Base-by-base conservation (phyloP, 2,888 invertebrate species). In the Ichneumon xanthorius region DNA sequence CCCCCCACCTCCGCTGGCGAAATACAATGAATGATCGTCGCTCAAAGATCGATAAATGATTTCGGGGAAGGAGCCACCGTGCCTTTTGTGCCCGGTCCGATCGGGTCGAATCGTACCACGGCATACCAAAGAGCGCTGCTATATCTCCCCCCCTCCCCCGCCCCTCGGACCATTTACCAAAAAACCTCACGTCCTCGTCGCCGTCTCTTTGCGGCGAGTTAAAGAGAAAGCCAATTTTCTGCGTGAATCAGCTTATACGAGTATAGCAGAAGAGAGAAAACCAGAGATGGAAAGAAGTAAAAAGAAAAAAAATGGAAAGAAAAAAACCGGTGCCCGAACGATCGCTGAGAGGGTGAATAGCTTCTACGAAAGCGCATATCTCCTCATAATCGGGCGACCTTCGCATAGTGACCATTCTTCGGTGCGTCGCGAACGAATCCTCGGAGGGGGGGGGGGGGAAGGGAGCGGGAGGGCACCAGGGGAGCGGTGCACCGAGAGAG, bases 401-500 rank as follows among this genome's bases (percentile, higher is more conserved):
- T 93, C 93, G 92, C 93, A 93, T 93, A 93, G 92, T 91, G 91
- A 89, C 90, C 93, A 91, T 93, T 93, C 93, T 91, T 90, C 91
- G 88, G 87, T 88, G 89, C 89, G 86, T 87, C 37, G 48, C 68
- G 58, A 70, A 40, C 67, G 63, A 71, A 58, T 9, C 16, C 9
- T n/a, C 55, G 33, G 77, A 68, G 80, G 77, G 70, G 75, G 65
- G 71, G 61, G 70, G 37, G 40, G 33, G 33, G 11, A n/a, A 33
- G 14, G 4, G 30, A 5, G 30, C 5, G 30, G 30, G 30, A 30
- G 30, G 4, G 30, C 0, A 4, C 30, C 30, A 26, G 26, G 6
- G 16, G 61, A 22, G 70, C 79, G 71, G 55, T 50, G 61, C 61
- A 79, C 48, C 63, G 79, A 79, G 79, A 61, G 45, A 14, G 16